phyloP scores from a whole-genome alignment of 2,797 vertebrate genomes.

The Enteromius afrohamiltoni region DNA sequence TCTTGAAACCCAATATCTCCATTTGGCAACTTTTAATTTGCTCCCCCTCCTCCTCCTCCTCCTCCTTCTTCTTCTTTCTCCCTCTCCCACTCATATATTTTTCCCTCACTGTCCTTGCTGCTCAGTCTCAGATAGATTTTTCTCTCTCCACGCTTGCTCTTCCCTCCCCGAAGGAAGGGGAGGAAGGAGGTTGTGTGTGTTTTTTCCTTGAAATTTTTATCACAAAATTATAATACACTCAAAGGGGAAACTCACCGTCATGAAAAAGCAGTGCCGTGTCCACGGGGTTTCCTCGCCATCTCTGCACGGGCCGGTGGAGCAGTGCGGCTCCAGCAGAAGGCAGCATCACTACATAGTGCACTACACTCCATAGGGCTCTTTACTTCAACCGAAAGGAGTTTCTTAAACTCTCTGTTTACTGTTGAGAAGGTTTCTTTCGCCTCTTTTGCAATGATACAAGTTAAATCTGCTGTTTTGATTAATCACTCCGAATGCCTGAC shows the following conservation, averaged over 20 bases:
- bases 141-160: slow-evolving; percentile 85
- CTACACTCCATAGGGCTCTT: slow-evolving; percentile 23
- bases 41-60: slow-evolving; percentile 89
- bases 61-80: slow-evolving; percentile 88
- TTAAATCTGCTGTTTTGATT: neutral
- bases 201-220: slow-evolving; percentile 99
- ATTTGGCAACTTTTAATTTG: slow-evolving; percentile 99
- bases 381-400: neutral
- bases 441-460: neutral
- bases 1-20: slow-evolving; percentile 99
- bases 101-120: slow-evolving; percentile 78
- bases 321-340: slow-evolving; percentile 78
- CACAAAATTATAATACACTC: slow-evolving; percentile 99
- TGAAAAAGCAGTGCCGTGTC: slow-evolving; percentile 99
- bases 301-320: slow-evolving; percentile 95
- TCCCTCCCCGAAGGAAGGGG: slow-evolving; percentile 94
- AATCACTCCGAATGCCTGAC: neutral
- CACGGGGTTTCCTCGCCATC: slow-evolving; percentile 99
- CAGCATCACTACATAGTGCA: slow-evolving; percentile 67
- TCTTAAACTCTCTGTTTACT: neutral
- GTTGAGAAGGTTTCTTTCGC: neutral
- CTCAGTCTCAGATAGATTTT: slow-evolving; percentile 92
- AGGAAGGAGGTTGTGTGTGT: slow-evolving; percentile 96
- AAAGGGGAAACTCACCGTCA: slow-evolving; percentile 99
- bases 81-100: slow-evolving; percentile 89